Base-by-base conservation (phyloP, 2,888 invertebrate genomes). In the Pristionchus exspectatus region DNA sequence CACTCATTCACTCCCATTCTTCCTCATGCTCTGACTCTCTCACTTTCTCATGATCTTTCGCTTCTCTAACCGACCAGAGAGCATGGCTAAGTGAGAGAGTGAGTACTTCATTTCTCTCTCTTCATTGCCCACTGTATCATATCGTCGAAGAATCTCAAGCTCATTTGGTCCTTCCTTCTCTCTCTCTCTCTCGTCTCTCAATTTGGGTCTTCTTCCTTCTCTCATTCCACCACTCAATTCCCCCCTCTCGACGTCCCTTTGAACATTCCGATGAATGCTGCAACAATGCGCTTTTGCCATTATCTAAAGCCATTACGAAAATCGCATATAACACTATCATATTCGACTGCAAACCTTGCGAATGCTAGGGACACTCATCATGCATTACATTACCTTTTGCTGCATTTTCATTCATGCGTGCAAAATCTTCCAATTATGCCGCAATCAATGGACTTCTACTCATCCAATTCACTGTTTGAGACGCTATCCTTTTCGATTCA, bases 151-250 rank as follows among this genome's bases (percentile, higher is more conserved):
- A 63, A 63, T 63, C 63, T 21, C 24, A 14, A 16, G 18, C 69
- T 72, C 69, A 72, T 72, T 72, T 72, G 69, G 69, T 30, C 69
- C 30, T 27, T 33, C 69, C 69, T 30, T 30, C 30, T 33, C 69
- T 72, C 33, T 33, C 69, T 72, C 56, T 56, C 38, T 21, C 54
- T 56, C 56, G 56, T 56, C 56, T 56, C 69, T 72, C 69, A 72
- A 72, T 72, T 72, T 72, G 69, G 33, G 69, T 72, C 69, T 72
- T 33, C 69, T 18, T 72, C 69, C 30, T 72, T 30, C 24, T 33
- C 69, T 33, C 69, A 30, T 72, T 33, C 69, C 69, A 30, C 69
- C 69, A 27, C 30, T 30, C 69, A 69, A 69, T 69, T 69, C 30
- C 27, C 66, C 24, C 66, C 66, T 66, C 24, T 66, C 27, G n/a